Percentiles rank a stretch among this genome's conserved stretches.
Evolutionary conservation across 1,140 invertebrate genomes (phyloP).

Genomic region (Drosophila chauvacae): DNA sequence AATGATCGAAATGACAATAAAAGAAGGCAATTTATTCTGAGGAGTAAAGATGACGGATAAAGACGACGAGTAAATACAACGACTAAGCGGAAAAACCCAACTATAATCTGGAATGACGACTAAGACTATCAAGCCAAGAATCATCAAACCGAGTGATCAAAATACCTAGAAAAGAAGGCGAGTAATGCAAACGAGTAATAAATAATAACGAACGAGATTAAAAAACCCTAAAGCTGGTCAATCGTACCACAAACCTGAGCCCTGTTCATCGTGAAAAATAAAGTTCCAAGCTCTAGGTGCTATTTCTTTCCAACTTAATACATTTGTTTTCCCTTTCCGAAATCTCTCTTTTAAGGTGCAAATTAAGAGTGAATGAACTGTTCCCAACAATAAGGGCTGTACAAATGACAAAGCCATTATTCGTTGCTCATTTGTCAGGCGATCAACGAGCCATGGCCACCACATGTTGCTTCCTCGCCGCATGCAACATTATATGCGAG

Average conservation of each 20-base stretch:
- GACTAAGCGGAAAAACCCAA: too few species aligned
- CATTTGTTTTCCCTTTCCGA: not conserved
- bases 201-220: too few species aligned
- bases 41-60: not conserved
- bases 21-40: not conserved
- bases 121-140: too few species aligned
- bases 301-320: not conserved
- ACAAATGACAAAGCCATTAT: slow-evolving; percentile 16
- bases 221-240: too few species aligned
- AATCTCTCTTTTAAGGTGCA: not conserved
- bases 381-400: slow-evolving; percentile 7
- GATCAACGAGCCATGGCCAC: slow-evolving; percentile 20
- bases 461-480: slow-evolving; percentile 34
- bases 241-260: not conserved
- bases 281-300: rapidly evolving
- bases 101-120: too few species aligned
- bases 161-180: too few species aligned
- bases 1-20: not conserved
- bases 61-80: too few species aligned
- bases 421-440: slow-evolving; percentile 27
- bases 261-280: not conserved
- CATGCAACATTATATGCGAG: slow-evolving; percentile 8
- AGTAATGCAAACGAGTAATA: too few species aligned
- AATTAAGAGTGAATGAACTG: slow-evolving; percentile 20
- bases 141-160: too few species aligned